phyloP scores from a whole-genome alignment of 2,113 vertebrate species.

The Neotoma lepida region DNA sequence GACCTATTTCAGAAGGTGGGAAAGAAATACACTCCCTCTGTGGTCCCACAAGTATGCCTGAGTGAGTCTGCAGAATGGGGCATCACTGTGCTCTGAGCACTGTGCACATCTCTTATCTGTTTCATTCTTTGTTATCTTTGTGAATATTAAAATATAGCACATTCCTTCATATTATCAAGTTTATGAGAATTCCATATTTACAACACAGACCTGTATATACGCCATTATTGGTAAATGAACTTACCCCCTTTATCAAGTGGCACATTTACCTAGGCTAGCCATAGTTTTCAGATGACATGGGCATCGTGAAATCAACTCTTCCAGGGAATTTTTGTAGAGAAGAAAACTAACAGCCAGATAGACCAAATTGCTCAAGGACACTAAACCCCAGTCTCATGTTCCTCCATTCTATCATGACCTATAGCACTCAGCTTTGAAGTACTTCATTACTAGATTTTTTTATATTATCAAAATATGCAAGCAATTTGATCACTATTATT shows the following conservation, averaged over 20 bases:
- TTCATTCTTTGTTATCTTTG: not conserved
- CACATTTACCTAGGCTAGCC: not conserved
- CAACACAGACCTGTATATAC: not conserved
- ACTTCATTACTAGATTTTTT: constrained; percentile 13
- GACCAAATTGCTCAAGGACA: not conserved
- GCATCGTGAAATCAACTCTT: not conserved
- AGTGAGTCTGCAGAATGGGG: not conserved
- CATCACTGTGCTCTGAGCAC: not conserved
- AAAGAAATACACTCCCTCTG: not conserved
- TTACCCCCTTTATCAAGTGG: not conserved
- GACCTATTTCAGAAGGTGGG: not conserved
- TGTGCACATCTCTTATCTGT: not conserved
- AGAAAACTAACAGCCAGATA: not conserved
- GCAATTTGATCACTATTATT: not conserved
- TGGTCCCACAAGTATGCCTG: too few species aligned
- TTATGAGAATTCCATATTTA: not conserved
- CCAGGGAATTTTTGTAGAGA: not conserved
- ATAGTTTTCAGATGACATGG: not conserved
- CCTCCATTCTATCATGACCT: not conserved
- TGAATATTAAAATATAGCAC: not conserved
- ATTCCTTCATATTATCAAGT: not conserved
- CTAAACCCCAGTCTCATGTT: not conserved
- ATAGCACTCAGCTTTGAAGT: not conserved
- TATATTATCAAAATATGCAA: constrained; percentile 25
- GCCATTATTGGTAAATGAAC: not conserved